These are phyloP conservation scores for Pseudomugil gertrudae DNA, from an alignment of 2,797 vertebrate species.

Conservation along the genomic window DNA sequence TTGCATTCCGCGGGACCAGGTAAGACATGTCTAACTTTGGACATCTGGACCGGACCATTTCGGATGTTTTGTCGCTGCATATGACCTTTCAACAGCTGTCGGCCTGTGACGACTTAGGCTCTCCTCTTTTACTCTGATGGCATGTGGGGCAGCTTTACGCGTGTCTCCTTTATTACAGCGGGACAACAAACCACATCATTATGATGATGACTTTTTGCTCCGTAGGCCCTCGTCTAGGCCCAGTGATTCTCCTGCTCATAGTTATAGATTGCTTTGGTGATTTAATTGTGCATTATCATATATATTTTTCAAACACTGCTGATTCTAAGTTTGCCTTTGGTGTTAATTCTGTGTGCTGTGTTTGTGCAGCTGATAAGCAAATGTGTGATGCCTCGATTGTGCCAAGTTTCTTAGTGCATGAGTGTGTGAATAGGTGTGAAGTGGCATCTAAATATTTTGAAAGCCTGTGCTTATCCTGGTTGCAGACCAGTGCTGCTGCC, in stretches of 20 bases:
- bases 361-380: constrained; percentile 64
- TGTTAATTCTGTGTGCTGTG: constrained; percentile 33
- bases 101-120: not conserved
- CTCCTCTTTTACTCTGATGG: constrained; percentile 18
- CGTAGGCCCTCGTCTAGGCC: not conserved
- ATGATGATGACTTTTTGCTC: constrained; percentile 14
- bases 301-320: constrained; percentile 12
- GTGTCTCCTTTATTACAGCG: constrained; percentile 12
- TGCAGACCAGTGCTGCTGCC: constrained; percentile 17
- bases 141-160: constrained; percentile 49
- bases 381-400: constrained; percentile 51
- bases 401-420: constrained; percentile 32
- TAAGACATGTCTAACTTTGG: constrained; percentile 73
- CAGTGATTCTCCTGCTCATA: not conserved
- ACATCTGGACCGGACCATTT: not conserved
- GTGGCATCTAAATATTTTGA: constrained; percentile 61
- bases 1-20: constrained; percentile 93
- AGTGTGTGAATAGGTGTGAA: constrained; percentile 44
- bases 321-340: constrained; percentile 26
- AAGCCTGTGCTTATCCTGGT: constrained; percentile 47
- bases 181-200: constrained; percentile 27
- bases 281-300: constrained; percentile 11
- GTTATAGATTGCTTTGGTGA: not conserved
- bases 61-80: constrained; percentile 10
- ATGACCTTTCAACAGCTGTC: constrained; percentile 27